A percentile compares a stretch with the other conserved stretches of the same genome.
Evolutionary conservation across 2,113 vertebrate species (phyloP).

Genomic region (Loxodonta africana): DNA sequence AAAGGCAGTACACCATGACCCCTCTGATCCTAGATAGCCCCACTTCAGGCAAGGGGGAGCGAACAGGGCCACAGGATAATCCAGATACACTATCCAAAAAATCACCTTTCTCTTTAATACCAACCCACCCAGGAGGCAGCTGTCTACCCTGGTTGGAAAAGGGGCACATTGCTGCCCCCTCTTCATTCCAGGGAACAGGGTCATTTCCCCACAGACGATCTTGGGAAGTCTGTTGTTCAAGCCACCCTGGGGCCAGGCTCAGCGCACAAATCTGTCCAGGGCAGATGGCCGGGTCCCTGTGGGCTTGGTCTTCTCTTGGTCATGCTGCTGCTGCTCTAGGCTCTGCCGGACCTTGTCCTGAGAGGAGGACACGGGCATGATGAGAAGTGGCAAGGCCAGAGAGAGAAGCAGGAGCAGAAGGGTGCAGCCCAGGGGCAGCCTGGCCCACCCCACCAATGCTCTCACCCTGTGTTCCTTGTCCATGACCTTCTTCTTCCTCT

Average conservation of each 20-base stretch:
- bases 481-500: constrained; percentile 92
- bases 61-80: background rate
- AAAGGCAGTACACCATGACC: background rate
- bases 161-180: background rate
- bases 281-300: constrained; percentile 80
- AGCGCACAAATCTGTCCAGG: constrained; percentile 91
- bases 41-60: background rate
- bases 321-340: constrained; percentile 84
- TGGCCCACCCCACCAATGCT: background rate
- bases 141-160: background rate
- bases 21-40: background rate
- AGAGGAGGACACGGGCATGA: background rate
- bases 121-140: background rate
- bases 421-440: accelerated
- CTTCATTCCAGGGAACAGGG: background rate
- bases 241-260: background rate
- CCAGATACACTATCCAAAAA: background rate
- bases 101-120: constrained; percentile 64
- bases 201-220: background rate
- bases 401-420: background rate
- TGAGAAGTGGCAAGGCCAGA: background rate
- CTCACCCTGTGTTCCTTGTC: constrained; percentile 91
- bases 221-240: background rate
- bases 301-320: constrained; percentile 45
- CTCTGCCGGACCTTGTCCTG: constrained; percentile 90